These are phyloP conservation scores for Callitettix versicolor DNA, from an alignment of 1,140 invertebrate genomes.

Conservation along the genomic window DNA sequence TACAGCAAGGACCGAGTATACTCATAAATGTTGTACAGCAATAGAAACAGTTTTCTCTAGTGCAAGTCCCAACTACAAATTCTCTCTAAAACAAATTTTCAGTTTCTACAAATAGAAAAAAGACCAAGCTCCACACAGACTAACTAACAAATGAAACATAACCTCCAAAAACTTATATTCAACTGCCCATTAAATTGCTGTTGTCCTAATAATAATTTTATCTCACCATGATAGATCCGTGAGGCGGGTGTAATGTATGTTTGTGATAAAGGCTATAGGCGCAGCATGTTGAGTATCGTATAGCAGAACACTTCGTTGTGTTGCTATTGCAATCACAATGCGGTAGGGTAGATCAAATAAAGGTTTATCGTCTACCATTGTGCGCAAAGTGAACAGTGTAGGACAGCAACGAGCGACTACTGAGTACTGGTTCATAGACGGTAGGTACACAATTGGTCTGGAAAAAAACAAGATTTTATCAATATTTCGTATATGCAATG, in stretches of 20 bases:
- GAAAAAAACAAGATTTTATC: constrained; percentile 25
- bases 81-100: no score
- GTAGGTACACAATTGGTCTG: constrained; percentile 72
- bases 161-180: no score
- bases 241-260: constrained; percentile 88
- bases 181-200: no score
- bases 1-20: no score
- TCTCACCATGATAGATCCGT: constrained; percentile 81
- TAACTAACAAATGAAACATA: no score
- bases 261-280: constrained; percentile 76
- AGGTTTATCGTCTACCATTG: constrained; percentile 40
- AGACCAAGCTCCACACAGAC: no score
- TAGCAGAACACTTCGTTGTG: constrained; percentile 71
- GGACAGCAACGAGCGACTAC: constrained; percentile 76
- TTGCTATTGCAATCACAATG: constrained; percentile 83
- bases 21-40: no score
- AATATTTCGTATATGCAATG: no score
- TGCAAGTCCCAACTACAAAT: no score
- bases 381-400: constrained; percentile 53
- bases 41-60: no score
- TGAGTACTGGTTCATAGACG: constrained; percentile 64
- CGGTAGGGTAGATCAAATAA: constrained; percentile 63
- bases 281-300: constrained; percentile 85
- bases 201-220: no score
- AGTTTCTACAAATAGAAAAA: no score